These are phyloP conservation scores for Drosophila atripex DNA, from an alignment of 2,888 invertebrate species.

Conservation along the genomic window DNA sequence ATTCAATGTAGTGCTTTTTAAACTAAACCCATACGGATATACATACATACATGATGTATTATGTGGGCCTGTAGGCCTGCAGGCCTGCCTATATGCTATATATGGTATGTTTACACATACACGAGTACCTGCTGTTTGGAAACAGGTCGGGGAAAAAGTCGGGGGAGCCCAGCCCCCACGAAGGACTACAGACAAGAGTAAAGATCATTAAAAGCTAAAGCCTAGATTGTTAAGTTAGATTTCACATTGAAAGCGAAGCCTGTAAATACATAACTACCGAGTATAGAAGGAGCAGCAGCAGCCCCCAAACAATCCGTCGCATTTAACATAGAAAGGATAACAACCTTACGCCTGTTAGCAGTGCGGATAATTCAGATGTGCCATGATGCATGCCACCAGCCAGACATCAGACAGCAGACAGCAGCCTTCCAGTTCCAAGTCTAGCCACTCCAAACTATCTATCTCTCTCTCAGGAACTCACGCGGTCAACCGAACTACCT, in stretches of 20 bases:
- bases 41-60: constrained; percentile 7
- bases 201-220: constrained; percentile 28
- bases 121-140: constrained; percentile 71
- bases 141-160: constrained; percentile 41
- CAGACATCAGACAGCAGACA: constrained; percentile 32
- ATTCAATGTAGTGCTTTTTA: constrained; percentile 70
- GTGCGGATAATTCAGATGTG: constrained; percentile 74
- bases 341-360: constrained; percentile 24
- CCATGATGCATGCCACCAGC: constrained; percentile 72
- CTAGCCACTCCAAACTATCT: constrained; percentile 47
- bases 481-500: constrained; percentile 72
- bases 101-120: constrained; percentile 44
- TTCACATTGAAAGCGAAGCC: constrained; percentile 41
- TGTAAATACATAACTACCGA: constrained; percentile 33
- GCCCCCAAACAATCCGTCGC: constrained; percentile 58
- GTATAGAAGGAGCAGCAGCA: constrained; percentile 17
- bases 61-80: constrained; percentile 15
- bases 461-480: constrained; percentile 75
- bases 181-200: constrained; percentile 32
- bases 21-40: constrained; percentile 36
- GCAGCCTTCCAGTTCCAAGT: constrained; percentile 44
- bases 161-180: constrained; percentile 7
- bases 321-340: constrained; percentile 26
- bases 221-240: constrained; percentile 40
- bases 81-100: no score